Percentiles rank a stretch among this genome's conserved stretches.
Evolutionary conservation across 2,797 vertebrate genomes (phyloP).

Genomic region (Ispidina lecontei): DNA sequence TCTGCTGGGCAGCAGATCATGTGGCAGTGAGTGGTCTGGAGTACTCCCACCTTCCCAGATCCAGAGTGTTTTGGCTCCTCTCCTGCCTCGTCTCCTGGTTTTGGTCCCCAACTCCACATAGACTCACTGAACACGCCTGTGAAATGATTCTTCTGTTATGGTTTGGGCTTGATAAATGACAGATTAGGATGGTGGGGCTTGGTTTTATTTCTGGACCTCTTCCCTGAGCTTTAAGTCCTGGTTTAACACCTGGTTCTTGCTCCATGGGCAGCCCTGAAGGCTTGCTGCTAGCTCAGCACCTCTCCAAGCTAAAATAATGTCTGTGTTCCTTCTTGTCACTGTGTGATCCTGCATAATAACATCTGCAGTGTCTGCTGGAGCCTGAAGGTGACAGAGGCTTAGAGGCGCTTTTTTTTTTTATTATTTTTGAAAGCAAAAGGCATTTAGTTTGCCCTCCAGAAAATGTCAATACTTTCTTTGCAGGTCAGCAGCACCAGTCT

Average conservation of each 20-base stretch:
- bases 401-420: neutral
- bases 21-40: neutral
- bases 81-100: neutral
- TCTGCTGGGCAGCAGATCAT: conserved; percentile 14
- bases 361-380: neutral
- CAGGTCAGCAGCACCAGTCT: neutral
- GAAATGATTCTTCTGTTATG: neutral
- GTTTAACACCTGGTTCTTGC: neutral
- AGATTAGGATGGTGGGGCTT: neutral
- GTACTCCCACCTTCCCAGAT: neutral
- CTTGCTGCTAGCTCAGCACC: neutral
- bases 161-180: neutral
- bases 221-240: neutral
- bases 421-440: neutral
- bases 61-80: neutral
- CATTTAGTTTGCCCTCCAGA: neutral
- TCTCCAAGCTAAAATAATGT: neutral
- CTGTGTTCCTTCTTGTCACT: neutral
- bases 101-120: neutral
- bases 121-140: fast-evolving
- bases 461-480: neutral
- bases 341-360: fast-evolving
- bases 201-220: neutral
- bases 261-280: neutral
- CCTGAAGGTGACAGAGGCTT: neutral